A percentile compares a stretch with the other conserved stretches of the same genome.
Conservation (phyloP, 2,797 vertebrate genomes). For the Sternotherus odoratus region DNA sequence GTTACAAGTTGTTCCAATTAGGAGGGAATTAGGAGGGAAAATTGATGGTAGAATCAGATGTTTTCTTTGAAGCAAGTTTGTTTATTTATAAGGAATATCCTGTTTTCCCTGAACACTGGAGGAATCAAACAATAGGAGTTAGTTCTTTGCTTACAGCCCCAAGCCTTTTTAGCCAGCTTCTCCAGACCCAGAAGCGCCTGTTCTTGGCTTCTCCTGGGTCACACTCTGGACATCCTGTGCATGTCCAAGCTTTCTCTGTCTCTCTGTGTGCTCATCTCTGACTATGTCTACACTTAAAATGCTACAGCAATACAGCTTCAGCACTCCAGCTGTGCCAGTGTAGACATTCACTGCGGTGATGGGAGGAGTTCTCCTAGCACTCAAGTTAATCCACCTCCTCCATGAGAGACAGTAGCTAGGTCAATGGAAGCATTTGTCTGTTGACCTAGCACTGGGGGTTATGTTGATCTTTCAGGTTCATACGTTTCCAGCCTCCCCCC, state of each 20-base stretch:
- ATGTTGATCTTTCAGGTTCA: not conserved
- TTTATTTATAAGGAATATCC: not conserved
- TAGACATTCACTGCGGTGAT: not conserved
- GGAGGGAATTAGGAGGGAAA: not conserved
- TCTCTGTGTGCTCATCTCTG: not conserved
- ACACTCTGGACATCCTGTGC: not conserved
- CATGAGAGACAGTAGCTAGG: not conserved
- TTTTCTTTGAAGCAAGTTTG: not conserved
- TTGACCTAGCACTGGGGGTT: not conserved
- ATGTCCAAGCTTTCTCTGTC: not conserved
- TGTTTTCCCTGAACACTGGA: not conserved
- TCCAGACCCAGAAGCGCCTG: not conserved
- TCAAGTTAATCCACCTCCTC: not conserved
- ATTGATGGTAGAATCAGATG: not conserved
- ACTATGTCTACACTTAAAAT: not conserved
- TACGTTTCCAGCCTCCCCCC: not conserved
- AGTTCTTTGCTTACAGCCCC: not conserved
- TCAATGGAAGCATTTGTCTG: not conserved
- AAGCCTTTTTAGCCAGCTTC: not conserved
- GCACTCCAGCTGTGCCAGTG: not conserved
- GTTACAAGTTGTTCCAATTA: not conserved
- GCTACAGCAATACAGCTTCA: not conserved
- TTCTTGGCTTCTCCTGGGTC: not conserved
- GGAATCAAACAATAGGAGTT: not conserved
- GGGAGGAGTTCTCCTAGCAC: not conserved